Percentiles rank a stretch among this genome's conserved stretches.
Conservation (phyloP, 2,113 vertebrate species). For the Pedionomus torquatus region DNA sequence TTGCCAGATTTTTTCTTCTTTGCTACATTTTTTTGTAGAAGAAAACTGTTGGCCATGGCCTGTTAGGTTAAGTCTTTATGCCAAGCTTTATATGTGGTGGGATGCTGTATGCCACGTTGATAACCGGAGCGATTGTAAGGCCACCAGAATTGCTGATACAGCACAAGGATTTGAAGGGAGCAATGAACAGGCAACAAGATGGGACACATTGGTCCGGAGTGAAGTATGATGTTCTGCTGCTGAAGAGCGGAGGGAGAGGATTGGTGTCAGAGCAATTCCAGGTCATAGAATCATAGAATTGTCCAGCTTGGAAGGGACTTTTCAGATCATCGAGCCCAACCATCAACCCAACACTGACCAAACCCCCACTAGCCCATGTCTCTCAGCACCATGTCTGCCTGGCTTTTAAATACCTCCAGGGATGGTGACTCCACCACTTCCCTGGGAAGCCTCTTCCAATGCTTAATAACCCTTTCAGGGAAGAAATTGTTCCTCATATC, state of each 20-base stretch:
- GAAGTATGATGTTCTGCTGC: neutral
- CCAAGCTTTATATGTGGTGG: neutral
- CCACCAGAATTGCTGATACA: neutral
- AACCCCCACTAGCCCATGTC: too few species aligned
- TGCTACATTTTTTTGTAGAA: neutral
- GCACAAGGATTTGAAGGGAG: neutral
- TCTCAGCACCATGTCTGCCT: too few species aligned
- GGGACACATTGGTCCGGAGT: neutral
- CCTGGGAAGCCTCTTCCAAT: too few species aligned
- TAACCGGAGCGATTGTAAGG: neutral
- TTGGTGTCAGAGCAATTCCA: neutral
- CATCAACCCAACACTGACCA: too few species aligned
- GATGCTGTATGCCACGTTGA: neutral
- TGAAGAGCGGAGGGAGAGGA: neutral
- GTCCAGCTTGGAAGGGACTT: too few species aligned
- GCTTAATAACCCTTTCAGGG: too few species aligned
- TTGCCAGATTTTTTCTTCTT: too few species aligned
- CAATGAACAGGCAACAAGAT: neutral
- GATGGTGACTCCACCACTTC: too few species aligned
- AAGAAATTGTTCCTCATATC: too few species aligned
- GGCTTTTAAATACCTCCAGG: too few species aligned
- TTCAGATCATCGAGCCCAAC: too few species aligned
- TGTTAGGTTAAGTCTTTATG: neutral
- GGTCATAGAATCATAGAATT: too few species aligned
- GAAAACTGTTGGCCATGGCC: conserved; percentile 15